These are phyloP conservation scores for Pampusana beccarii DNA, from an alignment of 2,113 vertebrate species.

Conservation along the genomic window DNA sequence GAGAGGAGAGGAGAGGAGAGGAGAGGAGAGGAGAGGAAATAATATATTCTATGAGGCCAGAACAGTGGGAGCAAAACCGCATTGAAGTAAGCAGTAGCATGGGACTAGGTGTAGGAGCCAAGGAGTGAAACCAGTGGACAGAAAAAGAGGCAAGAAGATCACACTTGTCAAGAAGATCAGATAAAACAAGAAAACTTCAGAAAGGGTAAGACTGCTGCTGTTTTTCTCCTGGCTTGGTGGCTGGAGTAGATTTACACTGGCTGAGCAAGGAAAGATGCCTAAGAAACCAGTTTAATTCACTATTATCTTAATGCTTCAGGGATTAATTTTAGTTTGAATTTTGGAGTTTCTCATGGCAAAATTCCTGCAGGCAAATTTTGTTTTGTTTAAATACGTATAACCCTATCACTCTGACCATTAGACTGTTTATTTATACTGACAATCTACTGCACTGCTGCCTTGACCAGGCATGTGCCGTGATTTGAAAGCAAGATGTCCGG, in stretches of 20 bases:
- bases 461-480: background rate
- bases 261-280: background rate
- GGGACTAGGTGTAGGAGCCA: background rate
- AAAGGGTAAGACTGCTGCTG: background rate
- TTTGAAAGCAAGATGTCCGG: background rate
- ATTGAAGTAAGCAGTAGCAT: background rate
- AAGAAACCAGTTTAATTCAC: background rate
- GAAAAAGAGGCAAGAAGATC: background rate
- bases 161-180: background rate
- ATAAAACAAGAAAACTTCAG: background rate
- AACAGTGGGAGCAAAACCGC: background rate
- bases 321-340: background rate
- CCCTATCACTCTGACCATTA: background rate
- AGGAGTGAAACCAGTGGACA: background rate
- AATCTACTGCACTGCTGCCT: background rate
- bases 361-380: background rate
- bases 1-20: background rate
- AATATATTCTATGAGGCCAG: background rate
- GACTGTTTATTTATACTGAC: background rate
- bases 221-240: background rate
- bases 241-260: background rate
- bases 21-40: background rate
- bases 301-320: background rate
- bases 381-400: background rate
- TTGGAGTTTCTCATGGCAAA: background rate